Base-by-base conservation (phyloP, 1,140 invertebrate genomes). In the Hesperophylax magnus region DNA sequence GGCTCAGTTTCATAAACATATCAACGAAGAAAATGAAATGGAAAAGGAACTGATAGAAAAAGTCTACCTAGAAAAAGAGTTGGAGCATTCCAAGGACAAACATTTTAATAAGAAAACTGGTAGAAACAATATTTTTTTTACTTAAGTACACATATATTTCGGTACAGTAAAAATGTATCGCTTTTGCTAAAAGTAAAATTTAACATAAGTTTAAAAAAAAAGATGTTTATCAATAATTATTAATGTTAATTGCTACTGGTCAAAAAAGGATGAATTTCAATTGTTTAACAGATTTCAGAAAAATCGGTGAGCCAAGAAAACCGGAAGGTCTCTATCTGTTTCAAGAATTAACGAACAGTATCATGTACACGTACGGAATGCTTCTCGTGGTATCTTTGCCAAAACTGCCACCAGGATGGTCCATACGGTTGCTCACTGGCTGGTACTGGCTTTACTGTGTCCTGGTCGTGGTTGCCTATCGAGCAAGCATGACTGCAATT, bases 371-470 rank as follows among this genome's bases (percentile, higher is more conserved):
- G 0, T 96, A 93, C 82, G 93, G 94, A 77, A 96, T 96, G 95
- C 86, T 96, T 22, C 86, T 96, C 1, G 91, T 94, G 82, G 93
- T 96, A 20, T 95, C 95, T 0, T 83, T 96, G 60, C 95, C 95
- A 0, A 92, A 92, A 84, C 88, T 96, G 79, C 95, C 95, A 0
- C 90, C 90, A 11, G 93, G 93, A 27, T 96, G 95, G 95, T 93
- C 95, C 0, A 87, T 96, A 54, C 89, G 95, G 52, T 87, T 96
- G 17, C 89, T 96, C 14, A 95, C 95, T 20, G 95, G 95, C 2
- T 96, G 94, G 92, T 96, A 96, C 88, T 96, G 95, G 95, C 85
- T 96, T 0, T 97, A 96, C 85, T 95, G 94, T 84, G 93, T 96
- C 74, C 88, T 96, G 6, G 91, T 96, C 31, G 93, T 94, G 0